Evolutionary conservation across 1,140 invertebrate species (phyloP), one percentile per base, ranked within the genome.

Genomic region (Globodera rostochiensis): DNA sequence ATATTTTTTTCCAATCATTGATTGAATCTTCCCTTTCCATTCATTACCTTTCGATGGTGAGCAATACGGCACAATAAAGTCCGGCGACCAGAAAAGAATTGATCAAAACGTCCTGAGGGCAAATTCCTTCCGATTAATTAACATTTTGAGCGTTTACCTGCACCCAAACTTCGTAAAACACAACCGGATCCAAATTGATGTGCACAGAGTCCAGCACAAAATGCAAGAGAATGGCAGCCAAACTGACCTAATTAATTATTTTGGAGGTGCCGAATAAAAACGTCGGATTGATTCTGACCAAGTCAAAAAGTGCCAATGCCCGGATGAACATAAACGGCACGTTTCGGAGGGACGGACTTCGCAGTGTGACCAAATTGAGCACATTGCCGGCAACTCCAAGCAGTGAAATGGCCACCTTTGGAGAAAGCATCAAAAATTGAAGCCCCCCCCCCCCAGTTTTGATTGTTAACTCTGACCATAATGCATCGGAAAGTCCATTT

Each of bases 41-140:
- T 9, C 19, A 64, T 73, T 73, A 87, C 78, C 87, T 64, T 74
- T 88, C 87, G 47, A 88, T 73, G n/a, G 87, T 89, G 2, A 89
- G 77, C 76, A 88, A 75, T n/a, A 88, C 86, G 45, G 87, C 88
- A n/a, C 83, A 85, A 69, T 88, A 88, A 36, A 88, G 83, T 11
- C 87, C 88, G n/a, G 88, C 88, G 13, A 89, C 85, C n/a, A 88
- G 73, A 70, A 89, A 89, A 9, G 85, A 82, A 73, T 88, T 88
- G 69, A 88, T 89, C 9, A 89, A 47, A 13, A 89, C 85, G 25
- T 88, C 84, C 80, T 87, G 85, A 19, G 85, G 47, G 50, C 86
- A 77, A 82, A 66, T 7, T 50, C 36, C 36, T 36, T 60, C 36
- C 76, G 87, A 21, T 80, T 70, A 69, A 87, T 78, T 3, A 75